A percentile compares a stretch with the other conserved stretches of the same genome.
These are phyloP conservation scores for Stratiolaelaps scimitus DNA, from an alignment of 1,140 invertebrate species.

Conservation along the genomic window DNA sequence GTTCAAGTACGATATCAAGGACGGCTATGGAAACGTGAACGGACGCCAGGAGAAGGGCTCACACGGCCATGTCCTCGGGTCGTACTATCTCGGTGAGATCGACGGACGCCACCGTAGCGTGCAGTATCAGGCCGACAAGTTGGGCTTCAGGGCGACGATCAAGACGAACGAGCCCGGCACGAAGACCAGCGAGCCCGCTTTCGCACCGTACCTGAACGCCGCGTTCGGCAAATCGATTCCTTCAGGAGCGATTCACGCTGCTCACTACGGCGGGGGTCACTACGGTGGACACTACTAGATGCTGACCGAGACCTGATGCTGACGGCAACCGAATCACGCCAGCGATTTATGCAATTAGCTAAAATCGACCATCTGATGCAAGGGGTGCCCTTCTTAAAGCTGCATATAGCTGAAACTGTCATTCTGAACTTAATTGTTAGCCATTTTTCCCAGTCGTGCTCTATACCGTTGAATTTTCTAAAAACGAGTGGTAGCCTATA, in stretches of 20 bases:
- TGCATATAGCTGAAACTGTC: too few relatives aligned
- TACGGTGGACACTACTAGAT: neutral
- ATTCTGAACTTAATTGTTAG: too few relatives aligned
- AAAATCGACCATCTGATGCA: too few relatives aligned
- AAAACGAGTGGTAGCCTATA: too few relatives aligned
- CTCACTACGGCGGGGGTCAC: constrained; percentile 3
- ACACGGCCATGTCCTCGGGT: constrained; percentile 1
- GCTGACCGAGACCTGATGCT: too few relatives aligned
- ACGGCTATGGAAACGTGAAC: constrained; percentile 28
- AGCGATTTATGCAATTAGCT: too few relatives aligned
- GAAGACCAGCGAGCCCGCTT: constrained; percentile 20
- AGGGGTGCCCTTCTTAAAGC: too few relatives aligned
- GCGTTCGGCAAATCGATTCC: constrained; percentile 7
- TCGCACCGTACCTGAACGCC: constrained; percentile 9
- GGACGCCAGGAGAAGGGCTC: constrained; percentile 22
- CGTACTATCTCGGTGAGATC: constrained; percentile 22
- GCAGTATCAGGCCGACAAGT: constrained; percentile 8
- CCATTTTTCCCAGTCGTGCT: too few relatives aligned
- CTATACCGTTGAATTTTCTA: too few relatives aligned
- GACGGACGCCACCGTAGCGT: constrained; percentile 23
- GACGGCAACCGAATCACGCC: too few relatives aligned
- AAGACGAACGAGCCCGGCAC: constrained; percentile 25
- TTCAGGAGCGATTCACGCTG: constrained; percentile 19
- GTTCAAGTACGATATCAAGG: constrained; percentile 28
- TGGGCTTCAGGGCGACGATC: constrained; percentile 14